Conservation (phyloP, 2,113 vertebrate genomes). For the Cavia porcellus region DNA sequence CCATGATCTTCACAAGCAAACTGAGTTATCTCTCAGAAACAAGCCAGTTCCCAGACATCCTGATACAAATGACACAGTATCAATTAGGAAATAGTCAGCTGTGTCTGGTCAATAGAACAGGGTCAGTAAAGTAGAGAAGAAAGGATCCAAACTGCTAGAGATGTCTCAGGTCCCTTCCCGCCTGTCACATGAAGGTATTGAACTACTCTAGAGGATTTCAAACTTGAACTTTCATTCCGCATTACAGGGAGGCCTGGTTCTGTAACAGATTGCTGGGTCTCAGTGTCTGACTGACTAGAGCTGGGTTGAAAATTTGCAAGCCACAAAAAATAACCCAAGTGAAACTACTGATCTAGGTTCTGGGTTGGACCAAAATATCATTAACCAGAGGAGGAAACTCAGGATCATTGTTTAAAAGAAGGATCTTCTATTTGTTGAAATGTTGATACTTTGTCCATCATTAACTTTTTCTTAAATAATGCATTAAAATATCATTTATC, state of each 20-base stretch:
- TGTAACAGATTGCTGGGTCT: neutral
- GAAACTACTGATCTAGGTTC: too few relatives aligned
- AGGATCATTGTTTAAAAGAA: neutral
- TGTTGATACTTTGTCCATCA: neutral
- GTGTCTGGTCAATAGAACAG: neutral
- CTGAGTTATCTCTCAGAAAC: neutral
- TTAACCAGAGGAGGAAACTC: neutral
- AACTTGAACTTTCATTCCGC: neutral
- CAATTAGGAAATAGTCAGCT: neutral
- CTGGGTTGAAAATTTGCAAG: neutral
- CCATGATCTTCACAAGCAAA: neutral
- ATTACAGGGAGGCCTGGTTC: neutral
- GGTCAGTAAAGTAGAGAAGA: neutral
- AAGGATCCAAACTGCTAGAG: neutral
- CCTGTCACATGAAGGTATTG: neutral
- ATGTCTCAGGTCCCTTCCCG: neutral
- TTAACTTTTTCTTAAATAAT: neutral
- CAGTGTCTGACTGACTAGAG: neutral
- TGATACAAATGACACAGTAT: neutral
- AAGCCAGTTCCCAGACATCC: neutral
- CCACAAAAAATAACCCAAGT: neutral
- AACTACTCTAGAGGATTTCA: neutral
- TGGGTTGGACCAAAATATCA: neutral
- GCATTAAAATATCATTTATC: neutral
- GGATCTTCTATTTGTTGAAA: conserved; percentile 3